phyloP scores from a whole-genome alignment of 2,797 vertebrate genomes.

The Notoglanidium macrostoma region DNA sequence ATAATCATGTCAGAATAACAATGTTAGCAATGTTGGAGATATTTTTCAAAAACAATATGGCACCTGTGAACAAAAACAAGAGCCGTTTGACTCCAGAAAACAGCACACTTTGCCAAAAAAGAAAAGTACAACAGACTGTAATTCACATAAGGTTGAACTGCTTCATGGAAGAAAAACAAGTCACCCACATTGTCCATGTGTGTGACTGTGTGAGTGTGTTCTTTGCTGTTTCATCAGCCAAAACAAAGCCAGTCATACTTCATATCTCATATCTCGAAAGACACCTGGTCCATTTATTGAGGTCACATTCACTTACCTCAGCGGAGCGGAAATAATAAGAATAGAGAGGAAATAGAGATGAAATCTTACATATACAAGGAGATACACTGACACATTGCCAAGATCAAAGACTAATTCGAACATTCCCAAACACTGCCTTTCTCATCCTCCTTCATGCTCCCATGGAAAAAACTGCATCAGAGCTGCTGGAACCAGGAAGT shows the following conservation, averaged over 20 bases:
- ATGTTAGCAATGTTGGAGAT: not conserved
- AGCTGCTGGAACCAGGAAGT: conserved; percentile 8
- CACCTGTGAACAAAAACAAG: not conserved
- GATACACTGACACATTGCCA: conserved; percentile 23
- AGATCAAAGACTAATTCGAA: conserved; percentile 27
- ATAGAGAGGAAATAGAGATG: conserved; percentile 36
- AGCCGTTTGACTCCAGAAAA: not conserved
- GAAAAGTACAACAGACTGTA: not conserved
- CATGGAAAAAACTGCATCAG: not conserved
- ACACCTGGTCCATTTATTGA: conserved; percentile 39
- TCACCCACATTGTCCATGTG: conserved; percentile 15
- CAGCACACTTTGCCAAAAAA: not conserved
- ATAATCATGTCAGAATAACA: not conserved
- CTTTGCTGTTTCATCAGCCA: conserved; percentile 1
- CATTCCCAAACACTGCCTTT: conserved; percentile 38
- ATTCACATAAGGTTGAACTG: not conserved
- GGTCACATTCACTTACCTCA: conserved; percentile 29
- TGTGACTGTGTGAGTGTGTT: not conserved
- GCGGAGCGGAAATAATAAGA: conserved; percentile 22
- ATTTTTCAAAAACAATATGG: not conserved
- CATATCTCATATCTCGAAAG: conserved; percentile 36
- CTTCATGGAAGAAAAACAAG: not conserved
- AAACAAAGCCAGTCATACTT: conserved; percentile 29
- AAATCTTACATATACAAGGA: conserved; percentile 50
- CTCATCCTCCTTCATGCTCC: not conserved